Evolutionary conservation across 2,113 vertebrate species (phyloP).

Genomic region (Typhlomys cinereus): DNA sequence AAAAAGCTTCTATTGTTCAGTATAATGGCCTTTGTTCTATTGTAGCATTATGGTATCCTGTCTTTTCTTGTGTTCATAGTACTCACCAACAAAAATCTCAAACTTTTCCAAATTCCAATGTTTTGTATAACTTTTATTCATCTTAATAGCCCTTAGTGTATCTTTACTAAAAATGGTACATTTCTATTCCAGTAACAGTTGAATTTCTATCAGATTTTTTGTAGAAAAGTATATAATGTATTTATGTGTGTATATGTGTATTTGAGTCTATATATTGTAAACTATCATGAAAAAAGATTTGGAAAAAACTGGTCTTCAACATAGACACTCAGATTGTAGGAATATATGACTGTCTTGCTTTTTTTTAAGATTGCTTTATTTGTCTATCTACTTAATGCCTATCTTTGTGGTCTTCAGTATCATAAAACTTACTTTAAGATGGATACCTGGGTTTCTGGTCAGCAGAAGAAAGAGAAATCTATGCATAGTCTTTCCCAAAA

Average conservation of each 20-base stretch:
- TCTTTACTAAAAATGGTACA: neutral
- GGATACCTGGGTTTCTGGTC: neutral
- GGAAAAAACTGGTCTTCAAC: neutral
- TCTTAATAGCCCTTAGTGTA: neutral
- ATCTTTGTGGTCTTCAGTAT: neutral
- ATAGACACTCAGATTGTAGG: neutral
- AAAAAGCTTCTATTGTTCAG: neutral
- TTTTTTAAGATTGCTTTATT: neutral
- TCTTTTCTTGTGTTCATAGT: neutral
- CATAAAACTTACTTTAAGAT: neutral
- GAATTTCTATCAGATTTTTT: neutral
- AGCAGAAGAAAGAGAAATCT: constrained; percentile 13
- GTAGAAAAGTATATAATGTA: too few relatives aligned
- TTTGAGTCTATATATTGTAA: neutral
- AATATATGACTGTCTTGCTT: neutral
- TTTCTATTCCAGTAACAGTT: neutral
- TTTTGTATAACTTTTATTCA: neutral
- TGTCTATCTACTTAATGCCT: neutral
- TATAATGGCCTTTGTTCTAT: neutral
- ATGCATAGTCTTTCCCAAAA: neutral
- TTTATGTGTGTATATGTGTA: neutral
- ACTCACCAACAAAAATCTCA: neutral
- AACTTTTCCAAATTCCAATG: neutral
- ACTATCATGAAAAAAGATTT: neutral
- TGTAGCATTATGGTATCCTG: neutral